Evolutionary conservation across 2,888 invertebrate genomes (phyloP).

Genomic region (Furcula furcula): DNA sequence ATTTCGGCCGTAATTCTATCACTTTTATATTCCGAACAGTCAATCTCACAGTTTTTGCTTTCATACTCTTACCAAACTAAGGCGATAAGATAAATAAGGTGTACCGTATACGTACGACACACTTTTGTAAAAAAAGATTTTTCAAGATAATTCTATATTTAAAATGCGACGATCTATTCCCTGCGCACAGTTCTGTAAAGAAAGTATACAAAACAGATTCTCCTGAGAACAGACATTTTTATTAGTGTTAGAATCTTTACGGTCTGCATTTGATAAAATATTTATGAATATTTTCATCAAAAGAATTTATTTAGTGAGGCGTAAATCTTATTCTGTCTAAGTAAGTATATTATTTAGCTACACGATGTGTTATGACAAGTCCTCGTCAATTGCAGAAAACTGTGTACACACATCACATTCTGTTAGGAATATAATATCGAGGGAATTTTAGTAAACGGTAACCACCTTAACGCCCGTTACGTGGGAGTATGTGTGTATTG

Average conservation of each 20-base stretch:
- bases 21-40: no score
- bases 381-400: no score
- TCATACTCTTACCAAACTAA: neutral
- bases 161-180: no score
- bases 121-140: neutral
- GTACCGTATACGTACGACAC: neutral
- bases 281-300: neutral
- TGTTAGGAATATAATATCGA: no score
- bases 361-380: constrained; percentile 47
- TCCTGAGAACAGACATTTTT: neutral
- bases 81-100: neutral
- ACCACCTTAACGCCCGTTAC: no score
- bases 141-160: neutral
- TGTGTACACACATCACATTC: no score
- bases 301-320: neutral
- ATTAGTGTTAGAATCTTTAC: neutral
- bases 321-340: constrained; percentile 8
- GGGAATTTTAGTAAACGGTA: no score
- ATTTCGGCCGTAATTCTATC: no score
- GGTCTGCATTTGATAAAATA: neutral
- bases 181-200: neutral
- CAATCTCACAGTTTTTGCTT: neutral
- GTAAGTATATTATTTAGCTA: constrained; percentile 51
- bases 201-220: neutral
- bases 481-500: no score